Percentiles rank a stretch among this genome's conserved stretches.
phyloP scores from a whole-genome alignment of 2,113 vertebrate species.

The Brachirus orientalis region DNA sequence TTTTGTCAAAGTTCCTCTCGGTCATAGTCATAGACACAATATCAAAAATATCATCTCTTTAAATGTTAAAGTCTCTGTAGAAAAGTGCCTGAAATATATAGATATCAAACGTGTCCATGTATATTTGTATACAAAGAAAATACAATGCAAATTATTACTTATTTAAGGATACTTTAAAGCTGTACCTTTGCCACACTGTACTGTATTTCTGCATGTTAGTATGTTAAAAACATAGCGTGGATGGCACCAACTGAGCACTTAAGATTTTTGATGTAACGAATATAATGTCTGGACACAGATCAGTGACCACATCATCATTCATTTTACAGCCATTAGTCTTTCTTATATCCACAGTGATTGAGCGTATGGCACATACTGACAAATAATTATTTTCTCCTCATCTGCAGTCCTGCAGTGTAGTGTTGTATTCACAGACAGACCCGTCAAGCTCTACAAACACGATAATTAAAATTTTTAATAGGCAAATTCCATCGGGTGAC shows the following conservation, averaged over 20 bases:
- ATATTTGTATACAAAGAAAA: conserved; percentile 78
- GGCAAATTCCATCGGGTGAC: conserved; percentile 62
- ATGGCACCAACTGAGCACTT: conserved; percentile 50
- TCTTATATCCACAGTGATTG: conserved; percentile 35
- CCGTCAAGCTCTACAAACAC: conserved; percentile 38
- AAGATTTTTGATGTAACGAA: conserved; percentile 36
- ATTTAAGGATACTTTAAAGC: conserved; percentile 69
- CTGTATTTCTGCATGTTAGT: conserved; percentile 32
- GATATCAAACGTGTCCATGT: conserved; percentile 70
- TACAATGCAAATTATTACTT: conserved; percentile 82
- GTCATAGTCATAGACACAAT: conserved; percentile 70
- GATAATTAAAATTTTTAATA: conserved; percentile 63
- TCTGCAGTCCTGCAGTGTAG: conserved; percentile 55
- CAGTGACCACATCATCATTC: conserved; percentile 47
- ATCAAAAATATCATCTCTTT: conserved; percentile 85
- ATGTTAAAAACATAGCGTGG: conserved; percentile 40
- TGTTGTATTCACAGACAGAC: conserved; percentile 39
- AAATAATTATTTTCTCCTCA: conserved; percentile 40
- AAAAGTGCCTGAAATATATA: conserved; percentile 81
- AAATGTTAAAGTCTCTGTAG: conserved; percentile 81
- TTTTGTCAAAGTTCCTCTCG: conserved; percentile 64
- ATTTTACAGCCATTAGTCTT: conserved; percentile 34
- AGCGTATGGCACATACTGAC: conserved; percentile 41
- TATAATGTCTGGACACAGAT: conserved; percentile 60
- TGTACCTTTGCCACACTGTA: conserved; percentile 48